phyloP scores from a whole-genome alignment of 2,888 invertebrate genomes.

The Chymomyza caudatula region DNA sequence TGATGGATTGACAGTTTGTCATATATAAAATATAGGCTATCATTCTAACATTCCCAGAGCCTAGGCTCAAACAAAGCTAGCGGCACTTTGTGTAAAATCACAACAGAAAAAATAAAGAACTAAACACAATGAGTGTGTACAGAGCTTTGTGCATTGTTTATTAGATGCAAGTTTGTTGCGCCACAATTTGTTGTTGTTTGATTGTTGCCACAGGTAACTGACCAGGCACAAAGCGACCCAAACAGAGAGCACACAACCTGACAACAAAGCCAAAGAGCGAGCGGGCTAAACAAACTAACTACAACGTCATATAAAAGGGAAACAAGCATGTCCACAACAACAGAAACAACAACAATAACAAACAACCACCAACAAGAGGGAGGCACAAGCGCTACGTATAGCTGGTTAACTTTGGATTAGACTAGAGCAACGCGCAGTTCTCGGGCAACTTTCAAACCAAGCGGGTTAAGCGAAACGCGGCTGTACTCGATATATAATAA shows the following conservation, averaged over 20 bases:
- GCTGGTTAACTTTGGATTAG: conserved; percentile 52
- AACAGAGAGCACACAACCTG: conserved; percentile 66
- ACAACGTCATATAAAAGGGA: conserved; percentile 30
- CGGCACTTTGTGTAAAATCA: conserved; percentile 31
- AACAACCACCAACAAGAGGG: conserved; percentile 34
- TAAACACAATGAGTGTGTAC: conserved; percentile 11
- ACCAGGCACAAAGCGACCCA: conserved; percentile 72
- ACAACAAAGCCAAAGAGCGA: conserved; percentile 16
- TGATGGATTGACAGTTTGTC: no score
- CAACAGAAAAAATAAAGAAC: conserved; percentile 16
- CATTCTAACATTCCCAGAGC: no score
- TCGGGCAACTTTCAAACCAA: conserved; percentile 60
- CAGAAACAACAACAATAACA: conserved; percentile 12
- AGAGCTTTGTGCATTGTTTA: conserved; percentile 47
- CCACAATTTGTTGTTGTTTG: conserved; percentile 50
- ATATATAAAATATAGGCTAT: no score
- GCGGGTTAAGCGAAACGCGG: conserved; percentile 35
- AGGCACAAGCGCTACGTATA: neutral
- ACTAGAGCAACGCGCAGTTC: conserved; percentile 58
- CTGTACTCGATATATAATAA: neutral
- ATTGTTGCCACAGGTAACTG: conserved; percentile 77
- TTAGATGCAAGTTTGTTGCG: conserved; percentile 43
- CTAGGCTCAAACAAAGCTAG: no score
- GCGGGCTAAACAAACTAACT: conserved; percentile 29
- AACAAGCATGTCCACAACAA: conserved; percentile 13